A percentile compares a stretch with the other conserved stretches of the same genome.
Conservation (phyloP, 2,888 invertebrate species). For the Octonoba sinensis region DNA sequence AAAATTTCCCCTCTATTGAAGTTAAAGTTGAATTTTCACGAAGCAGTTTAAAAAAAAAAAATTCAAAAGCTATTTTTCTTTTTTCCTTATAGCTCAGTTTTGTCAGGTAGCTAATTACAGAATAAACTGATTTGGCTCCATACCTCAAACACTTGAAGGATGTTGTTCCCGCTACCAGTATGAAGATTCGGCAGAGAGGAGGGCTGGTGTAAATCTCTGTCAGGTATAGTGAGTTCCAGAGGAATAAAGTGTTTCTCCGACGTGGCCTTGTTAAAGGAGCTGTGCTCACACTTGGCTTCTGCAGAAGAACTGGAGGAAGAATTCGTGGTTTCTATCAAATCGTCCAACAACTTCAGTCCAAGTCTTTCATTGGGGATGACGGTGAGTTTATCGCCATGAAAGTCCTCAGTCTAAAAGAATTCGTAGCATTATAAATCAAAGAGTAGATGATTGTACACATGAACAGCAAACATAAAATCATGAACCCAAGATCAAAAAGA, state of each 20-base stretch:
- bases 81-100: too few species aligned
- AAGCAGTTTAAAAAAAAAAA: too few species aligned
- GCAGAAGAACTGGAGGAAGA: constrained; percentile 13
- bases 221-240: constrained; percentile 38
- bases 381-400: constrained; percentile 52
- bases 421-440: too few species aligned
- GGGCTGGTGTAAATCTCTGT: constrained; percentile 18
- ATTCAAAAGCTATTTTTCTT: too few species aligned
- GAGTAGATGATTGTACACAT: too few species aligned
- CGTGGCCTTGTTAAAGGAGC: neutral
- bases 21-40: too few species aligned
- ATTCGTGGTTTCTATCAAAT: constrained; percentile 24
- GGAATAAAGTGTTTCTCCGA: constrained; percentile 53
- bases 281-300: constrained; percentile 7
- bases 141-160: constrained; percentile 27
- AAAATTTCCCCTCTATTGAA: too few species aligned
- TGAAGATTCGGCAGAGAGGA: constrained; percentile 14
- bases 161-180: constrained; percentile 13
- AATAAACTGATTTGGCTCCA: too few species aligned
- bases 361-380: constrained; percentile 52
- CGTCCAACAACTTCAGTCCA: constrained; percentile 45
- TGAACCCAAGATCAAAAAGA: too few species aligned
- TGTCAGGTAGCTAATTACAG: too few species aligned
- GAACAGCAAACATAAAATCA: too few species aligned
- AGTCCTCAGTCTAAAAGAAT: constrained; percentile 22